Percentiles rank a stretch among this genome's conserved stretches.
phyloP scores from a whole-genome alignment of 2,888 invertebrate genomes.

The Unio pictorum region DNA sequence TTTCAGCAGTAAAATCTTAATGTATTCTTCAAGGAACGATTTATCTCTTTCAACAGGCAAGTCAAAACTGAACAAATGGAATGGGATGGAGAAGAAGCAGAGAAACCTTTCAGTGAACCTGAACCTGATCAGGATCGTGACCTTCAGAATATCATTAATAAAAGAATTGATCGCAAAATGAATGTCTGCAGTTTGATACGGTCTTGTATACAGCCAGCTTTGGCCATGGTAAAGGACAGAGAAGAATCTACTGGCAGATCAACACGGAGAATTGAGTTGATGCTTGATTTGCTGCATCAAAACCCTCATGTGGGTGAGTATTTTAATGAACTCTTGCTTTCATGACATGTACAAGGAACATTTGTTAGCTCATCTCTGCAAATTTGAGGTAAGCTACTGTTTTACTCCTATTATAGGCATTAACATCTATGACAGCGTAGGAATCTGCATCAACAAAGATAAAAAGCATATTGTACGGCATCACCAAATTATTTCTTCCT shows the following conservation, averaged over 20 bases:
- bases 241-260: constrained; percentile 21
- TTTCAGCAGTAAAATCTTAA: too few species aligned
- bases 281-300: constrained; percentile 21
- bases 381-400: too few species aligned
- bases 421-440: too few species aligned
- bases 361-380: too few species aligned
- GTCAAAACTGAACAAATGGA: background rate
- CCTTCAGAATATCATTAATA: background rate
- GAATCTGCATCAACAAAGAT: too few species aligned
- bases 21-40: too few species aligned
- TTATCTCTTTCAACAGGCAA: too few species aligned
- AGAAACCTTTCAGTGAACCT: constrained; percentile 1
- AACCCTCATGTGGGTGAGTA: constrained; percentile 7
- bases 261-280: constrained; percentile 40
- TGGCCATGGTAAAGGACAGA: constrained; percentile 19
- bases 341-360: too few species aligned
- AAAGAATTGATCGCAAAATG: background rate
- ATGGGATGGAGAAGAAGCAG: background rate
- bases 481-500: too few species aligned
- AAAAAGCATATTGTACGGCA: too few species aligned
- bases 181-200: constrained; percentile 20
- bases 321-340: too few species aligned
- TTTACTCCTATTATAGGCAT: too few species aligned
- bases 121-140: background rate
- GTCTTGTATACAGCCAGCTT: constrained; percentile 33